Percentiles rank a stretch among this genome's conserved stretches.
phyloP scores from a whole-genome alignment of 2,113 vertebrate species.

The Chloebia gouldiae region DNA sequence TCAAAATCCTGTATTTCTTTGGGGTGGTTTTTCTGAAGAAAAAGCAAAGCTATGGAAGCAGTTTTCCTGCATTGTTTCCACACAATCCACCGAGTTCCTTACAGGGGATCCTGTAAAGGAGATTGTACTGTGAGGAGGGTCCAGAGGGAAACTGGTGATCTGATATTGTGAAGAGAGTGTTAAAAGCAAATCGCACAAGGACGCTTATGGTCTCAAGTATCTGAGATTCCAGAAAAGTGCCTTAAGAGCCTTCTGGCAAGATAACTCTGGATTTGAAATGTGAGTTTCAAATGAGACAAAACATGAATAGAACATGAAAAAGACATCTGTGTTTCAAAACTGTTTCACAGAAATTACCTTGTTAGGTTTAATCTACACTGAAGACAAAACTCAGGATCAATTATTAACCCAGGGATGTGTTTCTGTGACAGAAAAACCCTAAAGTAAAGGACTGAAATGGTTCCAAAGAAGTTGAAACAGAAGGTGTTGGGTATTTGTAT shows the following conservation, averaged over 20 bases:
- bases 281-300: background rate
- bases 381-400: background rate
- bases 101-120: background rate
- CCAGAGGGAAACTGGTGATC: background rate
- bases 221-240: background rate
- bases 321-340: background rate
- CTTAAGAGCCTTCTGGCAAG: background rate
- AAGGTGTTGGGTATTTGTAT: background rate
- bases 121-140: background rate
- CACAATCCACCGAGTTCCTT: background rate
- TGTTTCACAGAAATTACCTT: background rate
- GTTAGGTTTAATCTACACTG: background rate
- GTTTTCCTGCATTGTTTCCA: accelerated
- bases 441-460: background rate
- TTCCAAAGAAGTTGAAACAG: background rate
- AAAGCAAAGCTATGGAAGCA: background rate
- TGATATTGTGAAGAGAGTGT: background rate
- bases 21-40: background rate
- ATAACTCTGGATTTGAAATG: background rate
- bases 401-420: background rate
- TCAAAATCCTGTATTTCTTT: background rate
- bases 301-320: background rate
- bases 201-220: accelerated
- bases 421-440: background rate
- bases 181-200: background rate